Evolutionary conservation across 92 coral and sea anemone species (phyloP).

Genomic region (Diadumene lineata): DNA sequence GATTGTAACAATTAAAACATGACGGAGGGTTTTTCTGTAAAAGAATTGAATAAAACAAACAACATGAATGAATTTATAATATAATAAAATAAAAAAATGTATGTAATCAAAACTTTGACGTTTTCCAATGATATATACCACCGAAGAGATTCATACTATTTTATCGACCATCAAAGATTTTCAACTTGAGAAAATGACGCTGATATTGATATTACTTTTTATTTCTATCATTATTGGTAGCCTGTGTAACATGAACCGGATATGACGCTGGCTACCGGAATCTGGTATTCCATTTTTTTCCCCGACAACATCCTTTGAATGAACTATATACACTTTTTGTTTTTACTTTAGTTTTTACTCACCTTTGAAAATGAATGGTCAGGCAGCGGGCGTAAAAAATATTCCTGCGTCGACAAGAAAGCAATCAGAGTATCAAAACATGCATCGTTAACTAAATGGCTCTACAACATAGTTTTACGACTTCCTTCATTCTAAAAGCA

Average conservation of each 20-base stretch:
- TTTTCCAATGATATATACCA: too few species aligned
- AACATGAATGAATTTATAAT: background rate
- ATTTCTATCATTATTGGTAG: too few species aligned
- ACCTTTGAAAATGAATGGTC: background rate
- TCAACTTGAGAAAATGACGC: too few species aligned
- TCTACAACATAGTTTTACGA: too few species aligned
- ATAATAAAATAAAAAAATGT: background rate
- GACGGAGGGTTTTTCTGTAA: background rate
- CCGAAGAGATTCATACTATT: too few species aligned
- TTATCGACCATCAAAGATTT: too few species aligned
- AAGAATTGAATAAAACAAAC: background rate
- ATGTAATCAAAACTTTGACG: background rate
- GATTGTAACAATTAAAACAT: constrained; percentile 20
- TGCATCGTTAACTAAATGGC: background rate
- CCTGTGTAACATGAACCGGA: too few species aligned
- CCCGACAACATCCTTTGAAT: too few species aligned
- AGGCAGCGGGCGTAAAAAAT: constrained; percentile 1
- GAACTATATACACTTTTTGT: background rate
- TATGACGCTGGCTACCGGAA: too few species aligned
- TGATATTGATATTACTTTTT: too few species aligned
- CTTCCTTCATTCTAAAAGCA: too few species aligned
- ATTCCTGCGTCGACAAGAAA: background rate
- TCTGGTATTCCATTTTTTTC: too few species aligned
- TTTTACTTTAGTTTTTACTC: background rate
- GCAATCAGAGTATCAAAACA: background rate